Percentiles rank a stretch among this genome's conserved stretches.
Conservation (phyloP, 2,888 invertebrate genomes). For the Homarus gammarus region DNA sequence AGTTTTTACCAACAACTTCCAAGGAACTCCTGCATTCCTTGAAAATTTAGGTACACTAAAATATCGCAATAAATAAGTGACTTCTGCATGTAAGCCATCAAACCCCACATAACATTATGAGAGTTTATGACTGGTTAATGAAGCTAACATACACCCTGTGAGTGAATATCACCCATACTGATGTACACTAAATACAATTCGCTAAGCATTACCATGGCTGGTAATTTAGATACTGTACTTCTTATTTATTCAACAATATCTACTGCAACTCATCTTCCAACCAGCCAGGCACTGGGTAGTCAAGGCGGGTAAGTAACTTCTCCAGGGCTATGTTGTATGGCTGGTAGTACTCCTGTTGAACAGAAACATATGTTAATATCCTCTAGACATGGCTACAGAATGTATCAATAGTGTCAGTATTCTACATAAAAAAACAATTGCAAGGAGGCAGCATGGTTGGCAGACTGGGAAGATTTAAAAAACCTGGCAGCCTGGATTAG, state of each 20-base stretch:
- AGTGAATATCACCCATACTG: conserved; percentile 22
- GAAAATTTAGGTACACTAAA: not conserved
- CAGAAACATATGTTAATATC: not conserved
- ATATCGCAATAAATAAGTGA: not conserved
- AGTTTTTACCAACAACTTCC: not conserved
- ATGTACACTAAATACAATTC: conserved; percentile 20
- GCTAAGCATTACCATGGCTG: not conserved
- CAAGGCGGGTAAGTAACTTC: conserved; percentile 62
- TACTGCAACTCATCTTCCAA: conserved; percentile 62
- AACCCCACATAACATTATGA: conserved; percentile 1
- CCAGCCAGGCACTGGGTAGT: conserved; percentile 67
- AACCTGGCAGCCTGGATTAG: no score
- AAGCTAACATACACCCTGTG: conserved; percentile 4
- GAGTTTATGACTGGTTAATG: not conserved
- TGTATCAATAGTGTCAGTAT: no score
- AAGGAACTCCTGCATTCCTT: not conserved
- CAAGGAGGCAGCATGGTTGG: no score
- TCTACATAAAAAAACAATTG: no score
- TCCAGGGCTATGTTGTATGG: conserved; percentile 66
- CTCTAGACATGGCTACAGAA: no score
- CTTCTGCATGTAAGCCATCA: not conserved
- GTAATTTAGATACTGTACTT: not conserved
- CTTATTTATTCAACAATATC: not conserved
- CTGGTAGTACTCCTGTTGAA: conserved; percentile 62
- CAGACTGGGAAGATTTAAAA: no score